Base-by-base conservation (phyloP, 2,797 vertebrate species). In the Amblyopsis hoosieri region DNA sequence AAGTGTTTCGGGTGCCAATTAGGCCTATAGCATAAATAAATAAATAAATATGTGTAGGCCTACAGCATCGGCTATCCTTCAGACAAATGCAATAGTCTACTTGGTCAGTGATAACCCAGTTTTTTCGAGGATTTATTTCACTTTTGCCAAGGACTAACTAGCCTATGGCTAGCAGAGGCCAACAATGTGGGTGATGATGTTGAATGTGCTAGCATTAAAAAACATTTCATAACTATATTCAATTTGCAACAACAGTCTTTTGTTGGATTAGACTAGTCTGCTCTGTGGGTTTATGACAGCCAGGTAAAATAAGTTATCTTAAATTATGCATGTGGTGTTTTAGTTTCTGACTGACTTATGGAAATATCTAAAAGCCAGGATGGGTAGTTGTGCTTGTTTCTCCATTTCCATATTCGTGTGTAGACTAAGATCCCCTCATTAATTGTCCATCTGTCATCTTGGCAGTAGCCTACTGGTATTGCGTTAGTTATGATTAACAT, bases 391-490 rank as follows among this genome's bases (percentile, higher is more conserved):
- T 86, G 79, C 75, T 86, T 82, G 88, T 81, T 87, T 81, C 84
- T 87, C 82, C 80, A 75, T 89, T 86, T 83, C 82, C 77, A 76
- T 76, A 82, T 90, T 88, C 80, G 84, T 90, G 89, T 91, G 85
- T 84, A 88, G 90, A 91, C 89, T 85, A 90, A 90, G 85, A 91
- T 91, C 88, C 90, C 76, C 86, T 87, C 90, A 92, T 92, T 93
- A 92, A 92, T 87, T 89, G 87, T 90, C 92, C 92, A 93, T 92
- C 92, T 92, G 92, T 91, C 89, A 87, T 82, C 60, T 89, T 91
- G 89, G 91, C 92, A 91, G 78, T 77, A 75, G 65, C 82, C 81
- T 87, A 86, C 74, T 83, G 75, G 80, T 86, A 83, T 83, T 73
- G 81, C 81, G 80, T 78, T 83, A 77, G 82, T 85, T 71, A 74